Conservation (phyloP, 2,113 vertebrate genomes). For the Aegithalos caudatus region DNA sequence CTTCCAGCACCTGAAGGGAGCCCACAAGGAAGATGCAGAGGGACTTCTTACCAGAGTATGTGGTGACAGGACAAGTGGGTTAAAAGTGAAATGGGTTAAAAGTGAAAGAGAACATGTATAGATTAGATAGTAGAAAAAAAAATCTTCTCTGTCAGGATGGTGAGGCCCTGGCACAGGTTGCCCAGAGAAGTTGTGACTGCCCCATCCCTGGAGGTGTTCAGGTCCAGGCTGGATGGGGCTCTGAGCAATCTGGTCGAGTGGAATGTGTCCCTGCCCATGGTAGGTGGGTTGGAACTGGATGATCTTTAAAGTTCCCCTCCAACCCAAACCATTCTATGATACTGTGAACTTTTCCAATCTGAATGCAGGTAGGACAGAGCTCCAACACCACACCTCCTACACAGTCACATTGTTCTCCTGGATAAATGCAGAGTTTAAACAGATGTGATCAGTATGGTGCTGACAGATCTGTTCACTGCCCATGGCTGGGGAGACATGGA, state of each 20-base stretch:
- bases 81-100: too few relatives aligned
- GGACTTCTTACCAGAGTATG: neutral
- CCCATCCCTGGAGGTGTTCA: neutral
- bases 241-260: neutral
- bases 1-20: neutral
- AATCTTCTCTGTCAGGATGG: neutral
- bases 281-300: neutral
- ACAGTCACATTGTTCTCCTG: neutral
- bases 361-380: neutral
- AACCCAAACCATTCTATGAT: neutral
- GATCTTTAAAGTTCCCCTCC: neutral
- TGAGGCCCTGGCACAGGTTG: neutral
- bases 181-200: neutral
- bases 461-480: constrained; percentile 11
- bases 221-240: neutral
- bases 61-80: neutral
- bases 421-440: neutral
- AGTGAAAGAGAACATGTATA: neutral
- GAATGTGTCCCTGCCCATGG: neutral
- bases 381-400: fast-evolving
- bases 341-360: neutral
- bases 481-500: neutral
- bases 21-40: too few relatives aligned
- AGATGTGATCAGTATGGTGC: neutral
- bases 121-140: neutral